Percentiles rank a stretch among this genome's conserved stretches.
Evolutionary conservation across 1,140 invertebrate species (phyloP).

Genomic region (Neodiprion pinetum): DNA sequence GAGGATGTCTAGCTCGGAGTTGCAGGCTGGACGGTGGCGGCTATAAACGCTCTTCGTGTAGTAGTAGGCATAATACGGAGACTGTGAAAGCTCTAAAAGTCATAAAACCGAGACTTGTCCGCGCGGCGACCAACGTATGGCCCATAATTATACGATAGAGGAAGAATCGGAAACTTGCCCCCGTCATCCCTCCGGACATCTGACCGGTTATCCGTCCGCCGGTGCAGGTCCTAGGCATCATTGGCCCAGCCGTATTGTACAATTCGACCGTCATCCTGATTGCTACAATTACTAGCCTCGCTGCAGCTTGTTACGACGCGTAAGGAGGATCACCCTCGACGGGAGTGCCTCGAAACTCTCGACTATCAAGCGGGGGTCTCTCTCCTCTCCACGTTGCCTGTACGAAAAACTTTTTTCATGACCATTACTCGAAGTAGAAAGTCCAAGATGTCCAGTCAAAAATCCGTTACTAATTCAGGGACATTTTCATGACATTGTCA

Average conservation of each 20-base stretch:
- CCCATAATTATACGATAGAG: neutral
- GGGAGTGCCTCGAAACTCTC: too few relatives aligned
- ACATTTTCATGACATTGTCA: too few relatives aligned
- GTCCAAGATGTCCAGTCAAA: too few relatives aligned
- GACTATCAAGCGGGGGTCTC: too few relatives aligned
- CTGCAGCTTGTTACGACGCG: neutral
- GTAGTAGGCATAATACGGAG: too few relatives aligned
- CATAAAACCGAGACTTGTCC: neutral
- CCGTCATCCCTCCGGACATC: neutral
- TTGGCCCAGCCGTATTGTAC: neutral
- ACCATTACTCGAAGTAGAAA: too few relatives aligned
- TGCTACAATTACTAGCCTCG: neutral
- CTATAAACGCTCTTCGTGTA: too few relatives aligned
- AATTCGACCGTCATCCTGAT: neutral
- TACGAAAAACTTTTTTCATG: too few relatives aligned
- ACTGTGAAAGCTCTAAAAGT: neutral
- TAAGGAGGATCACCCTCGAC: too few relatives aligned
- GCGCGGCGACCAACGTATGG: neutral
- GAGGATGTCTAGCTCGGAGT: neutral
- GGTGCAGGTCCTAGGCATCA: neutral
- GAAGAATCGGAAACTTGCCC: conserved; percentile 3
- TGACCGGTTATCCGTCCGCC: neutral
- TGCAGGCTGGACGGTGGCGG: neutral
- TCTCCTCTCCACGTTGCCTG: too few relatives aligned
- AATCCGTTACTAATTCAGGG: too few relatives aligned